Evolutionary conservation across 1,140 invertebrate species (phyloP).

Genomic region (Megathymus violae): DNA sequence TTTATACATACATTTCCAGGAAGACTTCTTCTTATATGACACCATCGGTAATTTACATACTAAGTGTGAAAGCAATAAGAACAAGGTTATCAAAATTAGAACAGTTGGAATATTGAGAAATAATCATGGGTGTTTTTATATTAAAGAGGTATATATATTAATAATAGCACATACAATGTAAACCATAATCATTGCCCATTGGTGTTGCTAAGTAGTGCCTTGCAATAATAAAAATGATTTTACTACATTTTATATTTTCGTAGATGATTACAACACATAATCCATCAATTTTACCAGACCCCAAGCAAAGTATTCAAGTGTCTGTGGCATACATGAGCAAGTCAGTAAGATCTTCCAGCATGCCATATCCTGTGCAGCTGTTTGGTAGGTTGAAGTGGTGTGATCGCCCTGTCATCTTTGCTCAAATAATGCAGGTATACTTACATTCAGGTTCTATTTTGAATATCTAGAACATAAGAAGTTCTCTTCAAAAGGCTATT

Average conservation of each 20-base stretch:
- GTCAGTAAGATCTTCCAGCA: slow-evolving; percentile 43
- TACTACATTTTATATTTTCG: neutral
- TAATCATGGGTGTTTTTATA: slow-evolving; percentile 55
- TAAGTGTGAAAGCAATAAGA: slow-evolving; percentile 42
- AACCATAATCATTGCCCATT: too few relatives aligned
- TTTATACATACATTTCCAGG: too few relatives aligned
- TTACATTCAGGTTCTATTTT: neutral
- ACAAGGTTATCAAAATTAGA: slow-evolving; percentile 51
- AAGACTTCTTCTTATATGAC: slow-evolving; percentile 53
- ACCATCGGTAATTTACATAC: slow-evolving; percentile 43
- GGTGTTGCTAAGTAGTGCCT: too few relatives aligned
- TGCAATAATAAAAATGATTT: too few relatives aligned
- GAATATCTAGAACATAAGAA: too few relatives aligned
- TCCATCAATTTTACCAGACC: slow-evolving; percentile 3
- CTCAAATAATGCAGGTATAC: slow-evolving; percentile 60
- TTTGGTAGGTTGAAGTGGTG: slow-evolving; percentile 68
- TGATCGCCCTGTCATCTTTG: slow-evolving; percentile 60
- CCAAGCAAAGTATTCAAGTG: slow-evolving; percentile 38
- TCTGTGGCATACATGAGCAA: slow-evolving; percentile 56
- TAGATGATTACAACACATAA: slow-evolving; percentile 41
- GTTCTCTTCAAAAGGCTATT: too few relatives aligned
- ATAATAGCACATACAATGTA: too few relatives aligned
- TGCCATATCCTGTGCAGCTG: slow-evolving; percentile 62
- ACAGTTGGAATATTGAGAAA: slow-evolving; percentile 65
- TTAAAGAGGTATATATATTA: slow-evolving; percentile 63